These are phyloP conservation scores for Pseudopleuronectes americanus DNA, from an alignment of 2,797 vertebrate genomes.

Conservation along the genomic window DNA sequence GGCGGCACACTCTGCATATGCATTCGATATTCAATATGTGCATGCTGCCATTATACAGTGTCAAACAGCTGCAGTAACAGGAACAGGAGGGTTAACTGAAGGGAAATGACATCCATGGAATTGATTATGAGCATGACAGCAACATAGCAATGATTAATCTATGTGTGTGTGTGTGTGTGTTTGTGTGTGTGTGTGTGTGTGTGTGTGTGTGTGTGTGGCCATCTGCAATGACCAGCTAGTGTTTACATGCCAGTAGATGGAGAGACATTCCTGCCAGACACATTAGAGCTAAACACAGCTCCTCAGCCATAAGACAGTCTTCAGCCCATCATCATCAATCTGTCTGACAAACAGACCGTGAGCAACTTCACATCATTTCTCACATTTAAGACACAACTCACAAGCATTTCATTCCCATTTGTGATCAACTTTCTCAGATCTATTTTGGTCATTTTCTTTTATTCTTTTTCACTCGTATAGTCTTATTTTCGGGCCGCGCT, in stretches of 20 bases:
- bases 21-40: background rate
- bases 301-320: slow-evolving; percentile 21
- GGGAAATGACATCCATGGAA: slow-evolving; percentile 33
- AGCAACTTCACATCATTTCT: too few relatives aligned
- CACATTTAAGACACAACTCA: too few relatives aligned
- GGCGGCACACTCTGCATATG: background rate
- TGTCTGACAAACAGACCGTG: slow-evolving; percentile 3
- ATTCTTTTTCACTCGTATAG: too few relatives aligned
- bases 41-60: too few relatives aligned
- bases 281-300: slow-evolving; percentile 40
- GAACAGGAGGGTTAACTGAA: slow-evolving; percentile 1
- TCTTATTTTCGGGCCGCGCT: too few relatives aligned
- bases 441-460: too few relatives aligned
- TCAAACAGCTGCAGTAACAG: too few relatives aligned
- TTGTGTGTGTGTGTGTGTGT: slow-evolving; percentile 4
- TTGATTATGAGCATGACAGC: slow-evolving; percentile 24
- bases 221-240: slow-evolving; percentile 61
- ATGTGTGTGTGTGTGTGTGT: background rate
- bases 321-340: slow-evolving; percentile 30
- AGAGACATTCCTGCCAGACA: slow-evolving; percentile 42
- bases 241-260: slow-evolving; percentile 47
- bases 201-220: slow-evolving; percentile 33
- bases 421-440: too few relatives aligned
- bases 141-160: slow-evolving; percentile 2
- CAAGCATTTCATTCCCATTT: too few relatives aligned